Evolutionary conservation across 1,140 invertebrate species (phyloP), one percentile per base, ranked within the genome.

Genomic region (Anastrepha obliqua): DNA sequence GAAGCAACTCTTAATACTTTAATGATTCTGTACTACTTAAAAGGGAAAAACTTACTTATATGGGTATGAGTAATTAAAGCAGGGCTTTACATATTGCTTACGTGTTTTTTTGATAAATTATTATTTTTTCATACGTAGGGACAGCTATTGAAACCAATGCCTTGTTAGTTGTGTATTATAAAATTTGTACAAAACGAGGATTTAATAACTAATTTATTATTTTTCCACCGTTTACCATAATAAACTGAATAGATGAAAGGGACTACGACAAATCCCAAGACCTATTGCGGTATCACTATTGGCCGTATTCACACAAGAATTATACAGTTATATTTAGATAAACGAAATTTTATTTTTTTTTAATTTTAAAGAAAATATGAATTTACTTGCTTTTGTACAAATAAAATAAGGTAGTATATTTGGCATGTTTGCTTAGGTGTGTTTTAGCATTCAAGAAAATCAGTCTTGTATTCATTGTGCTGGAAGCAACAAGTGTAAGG

Each of bases 1-100:
- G 85, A 62, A n/a, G 20, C 55, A 42, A 59, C 59, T 60, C 42
- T 60, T 42, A 86, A 86, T 62, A 86, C 42, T n/a, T 86, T 42
- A 86, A 81, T 81, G 74, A 81, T 81, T 81, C 11, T 81, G 47
- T 51, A 58, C 47, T 47, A 81, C 47, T 81, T 81, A 81, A 55
- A 81, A 55, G 47, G 17, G 44, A 81, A 13, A 44, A 74, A 7
- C 39, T 29, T 65, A 20, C 13, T 74, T 15, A 74, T 47, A 74
- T 44, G 39, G 42, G 9, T 15, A 47, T 74, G 67, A 74, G 67
- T 74, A 74, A 74, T 74, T 39, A 2, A 74, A 15, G 17, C 17
- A 67, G 20, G 15, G 60, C 60, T 62, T 5, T 13, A 74, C 15
- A 74, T 74, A 74, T 47, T 47, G 67, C 67, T 11, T 39, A 8